Evolutionary conservation across 2,797 vertebrate genomes (phyloP).

Genomic region (Pseudomugil tenellus): DNA sequence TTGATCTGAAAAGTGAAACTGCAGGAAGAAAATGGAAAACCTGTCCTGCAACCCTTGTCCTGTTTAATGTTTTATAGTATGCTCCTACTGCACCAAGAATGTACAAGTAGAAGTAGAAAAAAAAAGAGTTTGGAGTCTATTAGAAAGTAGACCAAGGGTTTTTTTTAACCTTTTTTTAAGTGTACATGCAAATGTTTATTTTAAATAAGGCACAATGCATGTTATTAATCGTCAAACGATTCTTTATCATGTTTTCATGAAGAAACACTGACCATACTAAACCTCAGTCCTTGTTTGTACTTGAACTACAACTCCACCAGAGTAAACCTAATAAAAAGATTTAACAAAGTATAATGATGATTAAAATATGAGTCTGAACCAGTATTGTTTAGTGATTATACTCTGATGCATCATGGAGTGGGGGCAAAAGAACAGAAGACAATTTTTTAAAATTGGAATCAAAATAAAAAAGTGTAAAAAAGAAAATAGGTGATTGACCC

Average conservation of each 20-base stretch:
- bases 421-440: neutral
- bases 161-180: neutral
- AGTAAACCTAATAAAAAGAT: too few relatives aligned
- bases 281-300: too few relatives aligned
- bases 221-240: neutral
- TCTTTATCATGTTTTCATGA: neutral
- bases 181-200: neutral
- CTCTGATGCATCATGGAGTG: too few relatives aligned
- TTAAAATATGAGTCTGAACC: neutral
- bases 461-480: neutral
- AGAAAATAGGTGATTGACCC: neutral
- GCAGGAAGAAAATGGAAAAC: slow-evolving; percentile 14
- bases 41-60: slow-evolving; percentile 3
- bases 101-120: slow-evolving; percentile 11
- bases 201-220: neutral
- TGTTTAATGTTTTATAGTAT: slow-evolving; percentile 42
- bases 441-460: neutral
- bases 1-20: neutral
- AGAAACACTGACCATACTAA: too few relatives aligned
- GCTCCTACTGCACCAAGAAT: slow-evolving; percentile 2
- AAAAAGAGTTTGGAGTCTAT: slow-evolving; percentile 1
- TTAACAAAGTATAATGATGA: too few relatives aligned
- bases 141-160: neutral
- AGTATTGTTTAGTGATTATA: neutral
- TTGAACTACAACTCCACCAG: too few relatives aligned